Conservation (phyloP, 2,888 invertebrate genomes). For the Drosophila colorata region DNA sequence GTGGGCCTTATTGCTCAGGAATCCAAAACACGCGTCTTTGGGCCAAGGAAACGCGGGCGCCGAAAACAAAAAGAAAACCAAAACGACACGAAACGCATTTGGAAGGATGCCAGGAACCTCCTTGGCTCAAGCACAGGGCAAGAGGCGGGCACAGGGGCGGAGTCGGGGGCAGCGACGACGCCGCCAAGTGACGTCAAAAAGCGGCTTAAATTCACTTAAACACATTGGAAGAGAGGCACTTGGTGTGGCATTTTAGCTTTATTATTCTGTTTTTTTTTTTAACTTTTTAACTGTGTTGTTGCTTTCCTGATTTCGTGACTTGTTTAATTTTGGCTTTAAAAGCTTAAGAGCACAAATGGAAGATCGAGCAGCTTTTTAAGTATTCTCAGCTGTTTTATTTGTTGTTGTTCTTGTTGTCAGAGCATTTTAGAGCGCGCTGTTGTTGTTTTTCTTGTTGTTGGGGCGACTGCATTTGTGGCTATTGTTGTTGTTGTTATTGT, state of each 20-base stretch:
- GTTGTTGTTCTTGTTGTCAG: slow-evolving; percentile 32
- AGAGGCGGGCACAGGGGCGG: not conserved
- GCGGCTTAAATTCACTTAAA: slow-evolving; percentile 56
- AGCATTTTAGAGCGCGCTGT: slow-evolving; percentile 43
- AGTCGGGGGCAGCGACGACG: slow-evolving; percentile 21
- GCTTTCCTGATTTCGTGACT: slow-evolving; percentile 35
- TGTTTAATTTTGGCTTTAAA: slow-evolving; percentile 54
- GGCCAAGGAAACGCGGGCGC: slow-evolving; percentile 40
- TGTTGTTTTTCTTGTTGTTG: slow-evolving; percentile 23
- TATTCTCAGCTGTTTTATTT: slow-evolving; percentile 48
- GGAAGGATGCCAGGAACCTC: slow-evolving; percentile 41
- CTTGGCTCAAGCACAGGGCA: slow-evolving; percentile 22
- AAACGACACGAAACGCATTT: slow-evolving; percentile 57
- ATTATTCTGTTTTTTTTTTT: slow-evolving; percentile 25
- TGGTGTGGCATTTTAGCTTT: slow-evolving; percentile 43
- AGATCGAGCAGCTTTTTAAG: slow-evolving; percentile 35
- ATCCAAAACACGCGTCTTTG: slow-evolving; percentile 53
- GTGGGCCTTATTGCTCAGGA: slow-evolving; percentile 21
- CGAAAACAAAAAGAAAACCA: slow-evolving; percentile 37
- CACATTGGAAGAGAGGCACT: slow-evolving; percentile 69
- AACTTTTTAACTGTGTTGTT: slow-evolving; percentile 29
- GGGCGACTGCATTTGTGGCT: slow-evolving; percentile 14
- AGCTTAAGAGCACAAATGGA: slow-evolving; percentile 74
- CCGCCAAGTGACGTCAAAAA: slow-evolving; percentile 52
- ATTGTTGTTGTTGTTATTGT: slow-evolving; percentile 9